Percentiles rank a stretch among this genome's conserved stretches.
Evolutionary conservation across 2,888 invertebrate genomes (phyloP).

Genomic region (Zelleria hepariella): DNA sequence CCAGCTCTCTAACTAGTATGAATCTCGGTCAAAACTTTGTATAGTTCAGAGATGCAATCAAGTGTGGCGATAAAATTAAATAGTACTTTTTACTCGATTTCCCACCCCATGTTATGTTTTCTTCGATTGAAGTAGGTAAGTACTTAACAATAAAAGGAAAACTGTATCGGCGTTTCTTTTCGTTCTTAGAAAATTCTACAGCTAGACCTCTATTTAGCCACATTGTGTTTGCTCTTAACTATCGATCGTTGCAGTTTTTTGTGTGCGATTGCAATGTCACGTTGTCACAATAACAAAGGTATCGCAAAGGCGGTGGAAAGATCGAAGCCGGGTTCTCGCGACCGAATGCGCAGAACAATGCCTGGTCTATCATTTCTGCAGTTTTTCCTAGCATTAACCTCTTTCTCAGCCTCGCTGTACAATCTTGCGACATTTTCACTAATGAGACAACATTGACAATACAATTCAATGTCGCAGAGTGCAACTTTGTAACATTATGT

Average conservation of each 20-base stretch:
- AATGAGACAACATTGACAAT: constrained; percentile 17
- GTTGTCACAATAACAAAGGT: background rate
- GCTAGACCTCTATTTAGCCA: background rate
- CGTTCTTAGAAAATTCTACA: background rate
- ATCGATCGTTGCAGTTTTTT: background rate
- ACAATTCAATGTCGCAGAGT: background rate
- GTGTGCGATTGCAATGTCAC: background rate
- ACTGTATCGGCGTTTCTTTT: background rate
- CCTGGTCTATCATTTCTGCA: constrained; percentile 21
- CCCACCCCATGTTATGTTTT: too few relatives aligned
- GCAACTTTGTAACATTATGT: background rate
- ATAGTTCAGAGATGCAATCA: too few relatives aligned
- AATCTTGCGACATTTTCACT: constrained; percentile 35
- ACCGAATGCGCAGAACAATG: background rate
- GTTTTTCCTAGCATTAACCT: constrained; percentile 22
- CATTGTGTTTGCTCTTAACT: background rate
- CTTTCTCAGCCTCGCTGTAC: constrained; percentile 29
- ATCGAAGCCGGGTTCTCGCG: constrained; percentile 1
- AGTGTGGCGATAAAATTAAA: too few relatives aligned
- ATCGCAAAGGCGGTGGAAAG: background rate
- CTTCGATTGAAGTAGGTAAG: background rate
- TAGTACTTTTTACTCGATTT: too few relatives aligned
- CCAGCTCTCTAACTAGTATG: too few relatives aligned
- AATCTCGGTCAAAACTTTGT: too few relatives aligned
- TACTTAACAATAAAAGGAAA: background rate